These are phyloP conservation scores for Xestoiulus laeticollis DNA, from an alignment of 2,888 invertebrate species.

Conservation along the genomic window DNA sequence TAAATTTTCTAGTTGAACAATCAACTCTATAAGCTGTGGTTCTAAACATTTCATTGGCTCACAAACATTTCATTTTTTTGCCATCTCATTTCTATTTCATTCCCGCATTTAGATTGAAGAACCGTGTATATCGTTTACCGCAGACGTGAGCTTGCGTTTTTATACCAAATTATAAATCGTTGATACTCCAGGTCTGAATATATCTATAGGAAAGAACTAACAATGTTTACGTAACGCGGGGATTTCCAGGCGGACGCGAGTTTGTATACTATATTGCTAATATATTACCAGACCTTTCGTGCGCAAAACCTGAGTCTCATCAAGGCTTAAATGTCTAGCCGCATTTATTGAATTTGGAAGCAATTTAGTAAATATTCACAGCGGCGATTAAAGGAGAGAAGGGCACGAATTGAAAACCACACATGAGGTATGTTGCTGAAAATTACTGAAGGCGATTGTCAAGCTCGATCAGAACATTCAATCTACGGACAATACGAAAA, in stretches of 20 bases:
- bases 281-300: background rate
- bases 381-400: background rate
- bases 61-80: slow-evolving; percentile 9
- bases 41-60: slow-evolving; percentile 15
- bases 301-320: background rate
- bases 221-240: background rate
- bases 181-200: background rate
- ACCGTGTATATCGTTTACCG: slow-evolving; percentile 6
- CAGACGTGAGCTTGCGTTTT: slow-evolving; percentile 29
- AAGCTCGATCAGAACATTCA: background rate
- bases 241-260: background rate
- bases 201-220: background rate
- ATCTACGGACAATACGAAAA: background rate
- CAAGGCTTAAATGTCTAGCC: slow-evolving; percentile 4
- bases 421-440: background rate
- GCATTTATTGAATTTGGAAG: slow-evolving; percentile 12
- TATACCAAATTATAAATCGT: slow-evolving; percentile 15
- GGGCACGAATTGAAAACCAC: background rate
- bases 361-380: background rate
- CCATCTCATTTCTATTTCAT: slow-evolving; percentile 37
- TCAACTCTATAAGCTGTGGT: slow-evolving; percentile 6
- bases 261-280: background rate
- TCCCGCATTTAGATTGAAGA: background rate
- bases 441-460: background rate
- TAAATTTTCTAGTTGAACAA: slow-evolving; percentile 29